phyloP scores from a whole-genome alignment of 2,797 vertebrate species.

The Sebastes steindachneri region DNA sequence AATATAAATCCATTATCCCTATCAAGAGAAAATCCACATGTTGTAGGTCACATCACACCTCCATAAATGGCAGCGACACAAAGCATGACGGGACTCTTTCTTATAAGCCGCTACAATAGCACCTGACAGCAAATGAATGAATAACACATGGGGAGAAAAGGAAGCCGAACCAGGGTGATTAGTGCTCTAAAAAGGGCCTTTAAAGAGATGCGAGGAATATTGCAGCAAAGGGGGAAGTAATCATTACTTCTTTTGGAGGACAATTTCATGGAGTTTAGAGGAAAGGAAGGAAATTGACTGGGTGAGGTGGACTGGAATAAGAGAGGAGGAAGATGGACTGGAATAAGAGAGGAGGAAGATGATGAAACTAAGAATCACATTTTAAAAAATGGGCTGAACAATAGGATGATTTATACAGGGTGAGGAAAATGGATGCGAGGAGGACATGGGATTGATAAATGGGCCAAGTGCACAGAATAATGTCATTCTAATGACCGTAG shows the following conservation, averaged over 20 bases:
- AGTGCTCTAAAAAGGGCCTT: neutral
- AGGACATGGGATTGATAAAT: slow-evolving; percentile 1
- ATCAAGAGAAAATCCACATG: neutral
- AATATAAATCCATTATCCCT: neutral
- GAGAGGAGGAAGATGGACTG: neutral
- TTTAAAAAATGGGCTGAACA: neutral
- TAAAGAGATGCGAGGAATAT: neutral
- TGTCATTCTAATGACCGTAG: slow-evolving; percentile 10
- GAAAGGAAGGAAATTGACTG: neutral
- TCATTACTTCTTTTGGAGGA: neutral
- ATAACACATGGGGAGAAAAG: neutral
- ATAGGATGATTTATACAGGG: slow-evolving; percentile 11
- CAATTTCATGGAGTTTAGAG: neutral
- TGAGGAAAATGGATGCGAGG: neutral
- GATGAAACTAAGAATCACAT: slow-evolving; percentile 19
- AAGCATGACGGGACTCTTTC: neutral
- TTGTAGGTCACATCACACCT: neutral
- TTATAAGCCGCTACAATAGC: neutral
- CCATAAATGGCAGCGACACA: neutral
- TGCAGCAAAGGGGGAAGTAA: slow-evolving; percentile 10
- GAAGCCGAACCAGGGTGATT: neutral
- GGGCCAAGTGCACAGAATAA: slow-evolving; percentile 1
- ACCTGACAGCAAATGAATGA: slow-evolving; percentile 1
- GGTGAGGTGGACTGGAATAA: neutral
- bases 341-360: neutral